Evolutionary conservation across 2,888 invertebrate genomes (phyloP).

Genomic region (Copidosoma aretas): DNA sequence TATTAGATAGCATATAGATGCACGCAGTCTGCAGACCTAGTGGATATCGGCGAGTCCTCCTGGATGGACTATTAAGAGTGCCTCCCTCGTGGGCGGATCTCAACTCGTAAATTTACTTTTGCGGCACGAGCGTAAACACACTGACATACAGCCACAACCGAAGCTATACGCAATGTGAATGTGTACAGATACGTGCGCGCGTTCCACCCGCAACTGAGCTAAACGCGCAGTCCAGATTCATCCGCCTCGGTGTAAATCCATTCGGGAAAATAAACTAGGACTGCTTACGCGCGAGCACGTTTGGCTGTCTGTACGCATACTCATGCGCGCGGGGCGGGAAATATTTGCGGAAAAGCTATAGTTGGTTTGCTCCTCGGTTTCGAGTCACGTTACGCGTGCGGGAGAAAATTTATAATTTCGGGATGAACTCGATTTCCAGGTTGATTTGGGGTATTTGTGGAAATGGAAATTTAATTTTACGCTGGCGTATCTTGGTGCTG

Average conservation of each 20-base stretch:
- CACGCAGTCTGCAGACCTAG: too few species aligned
- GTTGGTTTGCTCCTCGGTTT: background rate
- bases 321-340: background rate
- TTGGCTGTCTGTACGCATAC: constrained; percentile 18
- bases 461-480: too few species aligned
- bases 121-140: constrained; percentile 33
- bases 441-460: too few species aligned
- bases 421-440: too few species aligned
- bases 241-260: constrained; percentile 26
- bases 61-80: too few species aligned
- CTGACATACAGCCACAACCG: background rate
- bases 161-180: constrained; percentile 15
- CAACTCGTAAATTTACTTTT: constrained; percentile 39
- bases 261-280: constrained; percentile 35
- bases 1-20: too few species aligned
- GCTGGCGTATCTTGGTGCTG: too few species aligned
- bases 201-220: background rate
- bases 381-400: background rate
- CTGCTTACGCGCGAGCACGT: constrained; percentile 18
- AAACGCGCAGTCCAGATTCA: constrained; percentile 26
- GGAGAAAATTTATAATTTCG: too few species aligned
- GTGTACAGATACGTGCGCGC: background rate
- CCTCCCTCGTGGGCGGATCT: constrained; percentile 26
- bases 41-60: too few species aligned
- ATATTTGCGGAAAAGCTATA: background rate